These are phyloP conservation scores for Ctenopoma kingsleyae DNA, from an alignment of 2,797 vertebrate genomes.

Conservation along the genomic window DNA sequence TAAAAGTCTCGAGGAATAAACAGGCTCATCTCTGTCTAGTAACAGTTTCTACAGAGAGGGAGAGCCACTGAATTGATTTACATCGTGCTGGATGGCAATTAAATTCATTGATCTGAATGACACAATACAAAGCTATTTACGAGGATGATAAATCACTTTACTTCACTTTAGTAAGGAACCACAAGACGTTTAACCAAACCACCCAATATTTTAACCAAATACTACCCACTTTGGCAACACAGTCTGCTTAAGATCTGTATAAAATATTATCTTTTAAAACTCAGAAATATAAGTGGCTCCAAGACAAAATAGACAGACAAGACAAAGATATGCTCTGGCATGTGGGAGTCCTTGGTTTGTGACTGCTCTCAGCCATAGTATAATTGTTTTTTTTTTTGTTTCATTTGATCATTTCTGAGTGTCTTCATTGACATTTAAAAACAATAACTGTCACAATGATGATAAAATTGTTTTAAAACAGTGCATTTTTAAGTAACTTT, in stretches of 20 bases:
- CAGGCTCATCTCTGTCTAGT: conserved; percentile 38
- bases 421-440: too few relatives aligned
- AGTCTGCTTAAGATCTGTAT: neutral
- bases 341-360: too few relatives aligned
- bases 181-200: too few relatives aligned
- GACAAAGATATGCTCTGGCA: too few relatives aligned
- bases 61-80: neutral
- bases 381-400: too few relatives aligned
- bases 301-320: too few relatives aligned
- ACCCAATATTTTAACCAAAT: neutral
- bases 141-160: neutral
- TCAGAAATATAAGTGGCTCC: neutral
- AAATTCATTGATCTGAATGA: conserved; percentile 13
- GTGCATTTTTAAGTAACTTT: too few relatives aligned
- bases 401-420: too few relatives aligned
- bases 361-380: too few relatives aligned
- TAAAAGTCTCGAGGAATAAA: conserved; percentile 17
- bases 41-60: neutral
- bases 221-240: too few relatives aligned
- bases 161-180: neutral
- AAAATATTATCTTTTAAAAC: neutral
- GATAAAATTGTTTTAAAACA: too few relatives aligned
- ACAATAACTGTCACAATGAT: too few relatives aligned
- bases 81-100: neutral
- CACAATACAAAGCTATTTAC: neutral